Evolutionary conservation across 2,797 vertebrate genomes (phyloP).

Genomic region (Eleutherodactylus coqui): DNA sequence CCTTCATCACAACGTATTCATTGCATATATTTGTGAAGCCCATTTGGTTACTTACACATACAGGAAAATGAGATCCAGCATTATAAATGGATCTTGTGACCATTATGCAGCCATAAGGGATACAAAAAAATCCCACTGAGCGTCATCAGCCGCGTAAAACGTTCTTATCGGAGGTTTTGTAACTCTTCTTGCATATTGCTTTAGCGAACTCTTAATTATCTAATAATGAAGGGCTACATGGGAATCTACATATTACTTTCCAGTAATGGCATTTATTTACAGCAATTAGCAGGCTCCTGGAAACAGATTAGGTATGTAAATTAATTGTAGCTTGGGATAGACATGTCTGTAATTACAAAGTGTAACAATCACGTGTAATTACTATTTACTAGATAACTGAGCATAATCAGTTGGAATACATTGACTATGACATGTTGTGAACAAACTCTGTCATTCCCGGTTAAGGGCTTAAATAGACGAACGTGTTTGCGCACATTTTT

Average conservation of each 20-base stretch:
- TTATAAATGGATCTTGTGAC: not conserved
- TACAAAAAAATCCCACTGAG: not conserved
- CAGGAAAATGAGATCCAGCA: not conserved
- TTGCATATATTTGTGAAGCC: too few relatives aligned
- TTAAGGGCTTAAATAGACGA: not conserved
- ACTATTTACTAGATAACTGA: conserved; percentile 42
- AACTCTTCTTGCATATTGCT: conserved; percentile 11
- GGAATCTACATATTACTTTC: conserved; percentile 48
- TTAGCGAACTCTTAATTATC: conserved; percentile 44
- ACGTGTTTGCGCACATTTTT: not conserved
- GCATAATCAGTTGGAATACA: not conserved
- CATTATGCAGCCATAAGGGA: not conserved
- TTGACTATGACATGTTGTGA: not conserved
- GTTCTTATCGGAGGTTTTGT: not conserved
- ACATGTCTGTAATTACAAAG: conserved; percentile 47
- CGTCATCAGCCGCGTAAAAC: not conserved
- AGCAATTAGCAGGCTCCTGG: conserved; percentile 44
- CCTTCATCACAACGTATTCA: too few relatives aligned
- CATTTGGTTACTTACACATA: too few relatives aligned
- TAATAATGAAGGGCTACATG: conserved; percentile 40
- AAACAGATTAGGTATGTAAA: conserved; percentile 54
- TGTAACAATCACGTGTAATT: conserved; percentile 41
- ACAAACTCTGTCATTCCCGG: not conserved
- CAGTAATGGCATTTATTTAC: conserved; percentile 53
- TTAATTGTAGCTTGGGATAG: conserved; percentile 15